Conservation (phyloP, 2,113 vertebrate genomes). For the Coptodon bakossiorum region DNA sequence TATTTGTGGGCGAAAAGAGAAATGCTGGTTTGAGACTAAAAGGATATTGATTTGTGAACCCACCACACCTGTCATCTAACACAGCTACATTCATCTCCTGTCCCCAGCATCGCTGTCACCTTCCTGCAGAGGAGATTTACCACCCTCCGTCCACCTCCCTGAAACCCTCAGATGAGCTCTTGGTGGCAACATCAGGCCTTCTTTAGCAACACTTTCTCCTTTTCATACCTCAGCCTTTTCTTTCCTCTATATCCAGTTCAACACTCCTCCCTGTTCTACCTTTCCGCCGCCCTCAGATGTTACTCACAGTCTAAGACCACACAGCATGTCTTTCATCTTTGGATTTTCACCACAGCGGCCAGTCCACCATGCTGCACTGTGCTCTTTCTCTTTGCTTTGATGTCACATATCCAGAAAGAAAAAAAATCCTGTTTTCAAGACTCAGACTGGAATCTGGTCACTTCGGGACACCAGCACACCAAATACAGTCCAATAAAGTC, state of each 20-base stretch:
- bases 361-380: background rate
- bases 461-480: background rate
- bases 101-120: background rate
- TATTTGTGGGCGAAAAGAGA: background rate
- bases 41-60: slow-evolving; percentile 31
- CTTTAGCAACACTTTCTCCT: background rate
- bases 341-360: background rate
- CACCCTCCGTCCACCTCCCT: background rate
- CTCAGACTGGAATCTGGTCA: background rate
- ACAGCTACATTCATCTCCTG: background rate
- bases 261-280: background rate
- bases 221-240: background rate
- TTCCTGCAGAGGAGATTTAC: background rate
- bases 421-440: background rate
- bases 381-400: slow-evolving; percentile 28
- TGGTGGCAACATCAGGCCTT: background rate
- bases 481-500: background rate
- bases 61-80: slow-evolving; percentile 13
- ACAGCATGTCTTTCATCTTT: slow-evolving; percentile 29
- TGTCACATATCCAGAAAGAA: background rate
- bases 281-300: background rate
- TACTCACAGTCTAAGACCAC: slow-evolving; percentile 4
- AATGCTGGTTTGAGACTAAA: slow-evolving; percentile 6
- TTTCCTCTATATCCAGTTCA: background rate
- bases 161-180: background rate